These are phyloP conservation scores for Choristoneura fumiferana DNA, from an alignment of 1,140 invertebrate genomes.

Conservation along the genomic window DNA sequence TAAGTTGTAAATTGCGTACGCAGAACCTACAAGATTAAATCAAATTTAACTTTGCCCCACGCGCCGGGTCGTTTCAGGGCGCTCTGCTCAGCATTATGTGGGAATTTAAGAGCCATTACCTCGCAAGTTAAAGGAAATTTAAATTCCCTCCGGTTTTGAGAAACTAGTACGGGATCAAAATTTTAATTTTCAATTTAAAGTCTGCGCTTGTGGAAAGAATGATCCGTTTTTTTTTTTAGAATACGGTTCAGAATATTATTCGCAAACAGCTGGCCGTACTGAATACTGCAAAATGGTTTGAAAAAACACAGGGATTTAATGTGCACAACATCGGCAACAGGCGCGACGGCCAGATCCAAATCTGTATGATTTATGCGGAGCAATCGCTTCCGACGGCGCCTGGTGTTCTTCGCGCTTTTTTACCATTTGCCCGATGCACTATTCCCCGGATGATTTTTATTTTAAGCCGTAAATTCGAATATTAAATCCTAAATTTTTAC, in stretches of 20 bases:
- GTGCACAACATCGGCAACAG: conserved; percentile 42
- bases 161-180: conserved; percentile 18
- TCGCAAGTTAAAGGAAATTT: conserved; percentile 16
- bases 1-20: conserved; percentile 18
- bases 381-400: conserved; percentile 32
- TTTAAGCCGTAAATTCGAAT: background rate
- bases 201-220: conserved; percentile 2
- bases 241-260: conserved; percentile 23
- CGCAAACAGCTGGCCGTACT: background rate
- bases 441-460: background rate
- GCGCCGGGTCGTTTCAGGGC: conserved; percentile 18
- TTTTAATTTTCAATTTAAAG: conserved; percentile 19
- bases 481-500: conserved; percentile 5
- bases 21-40: conserved; percentile 19
- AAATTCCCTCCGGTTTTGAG: conserved; percentile 16
- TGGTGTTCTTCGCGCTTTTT: background rate
- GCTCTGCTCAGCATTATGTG: conserved; percentile 17
- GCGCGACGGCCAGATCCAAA: conserved; percentile 40
- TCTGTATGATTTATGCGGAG: conserved; percentile 52
- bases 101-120: conserved; percentile 18
- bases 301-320: conserved; percentile 39
- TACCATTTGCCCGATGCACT: conserved; percentile 7
- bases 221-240: background rate
- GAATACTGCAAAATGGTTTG: conserved; percentile 27
- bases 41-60: conserved; percentile 17